Base-by-base conservation (phyloP, 2,888 invertebrate genomes). In the Empis stercorea region DNA sequence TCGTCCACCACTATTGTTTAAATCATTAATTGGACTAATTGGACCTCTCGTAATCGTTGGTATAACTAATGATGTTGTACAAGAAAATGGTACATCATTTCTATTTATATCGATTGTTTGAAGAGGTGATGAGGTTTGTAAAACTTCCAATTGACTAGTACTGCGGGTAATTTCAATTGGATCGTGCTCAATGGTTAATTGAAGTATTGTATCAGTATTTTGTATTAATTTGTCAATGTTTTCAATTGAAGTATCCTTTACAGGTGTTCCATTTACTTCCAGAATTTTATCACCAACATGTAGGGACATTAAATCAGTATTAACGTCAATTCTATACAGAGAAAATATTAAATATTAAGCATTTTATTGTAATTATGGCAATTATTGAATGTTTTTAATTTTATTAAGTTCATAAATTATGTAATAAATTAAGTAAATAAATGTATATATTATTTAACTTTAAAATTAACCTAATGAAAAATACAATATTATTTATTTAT, bases 281-380 rank as follows among this genome's bases (percentile, higher is more conserved):
- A 94, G 72, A 54, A 95, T 89, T 59, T 83, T 77, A 71, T 94
- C 94, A n/a, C 94, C 94, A 56, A 93, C 83, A 65, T 87, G 91
- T 46, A 93, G 72, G 10, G 87, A 82, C 75, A 88, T 82, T 48
- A 88, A 73, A 54, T 87, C 87, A 57, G 82, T 81, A 56, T 84
- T 83, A 48, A 86, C 79, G 61, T 87, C 88, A 59, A 89, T 76
- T 66, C 89, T 89, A 68, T 32, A 70, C 64, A 45, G 17, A 14
- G 3, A 11, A 40, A 39, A 34, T 13, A 7, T 34, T 34, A 34
- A 34, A 34, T 32, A 34, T 13, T 32, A 13, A 32, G 4, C 20
- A 20, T 20, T 20, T n/a, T 3, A 20, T 20, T 4, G 3, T 20
- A 20, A 4, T 20, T 20, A 20, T 20, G 5, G 20, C 20, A 20